These are phyloP conservation scores for Mirza zaza DNA, from an alignment of 2,113 vertebrate species.

Conservation along the genomic window DNA sequence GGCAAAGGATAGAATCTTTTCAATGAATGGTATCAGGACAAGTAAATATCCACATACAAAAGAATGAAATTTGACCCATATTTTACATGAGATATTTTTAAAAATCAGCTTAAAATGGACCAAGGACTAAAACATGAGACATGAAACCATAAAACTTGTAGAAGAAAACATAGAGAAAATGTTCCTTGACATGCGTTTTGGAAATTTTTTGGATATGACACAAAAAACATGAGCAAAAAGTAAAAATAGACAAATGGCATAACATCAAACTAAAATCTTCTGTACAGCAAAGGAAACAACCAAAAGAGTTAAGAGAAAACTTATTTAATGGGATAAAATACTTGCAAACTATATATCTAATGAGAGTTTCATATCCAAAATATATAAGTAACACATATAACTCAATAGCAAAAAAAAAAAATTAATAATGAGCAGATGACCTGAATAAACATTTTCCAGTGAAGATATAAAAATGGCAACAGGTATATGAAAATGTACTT, in stretches of 20 bases:
- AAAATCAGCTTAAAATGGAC: neutral
- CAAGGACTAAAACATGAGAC: neutral
- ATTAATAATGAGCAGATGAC: neutral
- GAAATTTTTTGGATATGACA: neutral
- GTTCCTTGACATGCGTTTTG: neutral
- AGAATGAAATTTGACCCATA: neutral
- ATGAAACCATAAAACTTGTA: neutral
- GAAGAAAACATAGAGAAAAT: neutral
- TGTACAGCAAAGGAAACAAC: neutral
- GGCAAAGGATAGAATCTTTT: neutral
- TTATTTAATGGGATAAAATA: neutral
- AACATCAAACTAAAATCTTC: neutral
- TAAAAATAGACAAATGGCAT: neutral
- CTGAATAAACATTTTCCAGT: neutral
- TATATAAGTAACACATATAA: neutral
- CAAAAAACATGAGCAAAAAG: neutral
- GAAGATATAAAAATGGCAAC: neutral
- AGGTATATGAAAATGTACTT: neutral
- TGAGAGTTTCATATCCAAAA: neutral
- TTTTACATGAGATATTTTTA: neutral
- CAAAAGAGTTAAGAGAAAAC: neutral
- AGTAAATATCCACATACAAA: neutral
- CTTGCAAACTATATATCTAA: neutral
- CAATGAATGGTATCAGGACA: neutral
- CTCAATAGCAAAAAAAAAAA: neutral